Conservation (phyloP, 30 jellyfish, hydroid and myxozoan genomes). For the Haliclystus octoradiatus region DNA sequence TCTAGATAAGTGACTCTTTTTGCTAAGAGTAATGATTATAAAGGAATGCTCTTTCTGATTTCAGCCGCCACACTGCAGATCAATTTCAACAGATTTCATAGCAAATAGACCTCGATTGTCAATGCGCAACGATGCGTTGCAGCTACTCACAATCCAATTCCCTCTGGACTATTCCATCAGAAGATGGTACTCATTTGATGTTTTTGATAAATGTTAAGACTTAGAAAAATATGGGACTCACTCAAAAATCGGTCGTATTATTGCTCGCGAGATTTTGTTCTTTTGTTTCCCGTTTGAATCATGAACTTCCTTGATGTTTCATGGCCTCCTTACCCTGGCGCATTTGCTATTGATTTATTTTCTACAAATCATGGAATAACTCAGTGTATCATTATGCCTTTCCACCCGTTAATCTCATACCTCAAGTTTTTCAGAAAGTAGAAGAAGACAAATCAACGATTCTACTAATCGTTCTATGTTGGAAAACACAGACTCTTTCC, state of each 20-base stretch:
- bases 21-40: too few species aligned
- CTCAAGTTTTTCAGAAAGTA: slow-evolving; percentile 3
- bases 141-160: too few species aligned
- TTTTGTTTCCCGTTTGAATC: too few species aligned
- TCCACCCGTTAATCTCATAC: slow-evolving; percentile 12
- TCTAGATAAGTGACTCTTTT: too few species aligned
- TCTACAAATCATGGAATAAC: not conserved
- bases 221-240: slow-evolving; percentile 11
- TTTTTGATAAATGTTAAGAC: slow-evolving; percentile 6
- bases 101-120: too few species aligned
- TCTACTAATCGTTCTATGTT: slow-evolving; percentile 12
- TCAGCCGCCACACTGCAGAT: too few species aligned
- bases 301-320: too few species aligned
- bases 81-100: too few species aligned
- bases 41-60: too few species aligned
- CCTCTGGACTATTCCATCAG: too few species aligned
- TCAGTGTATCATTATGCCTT: slow-evolving; percentile 13
- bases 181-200: too few species aligned
- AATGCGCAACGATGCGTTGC: too few species aligned
- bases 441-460: slow-evolving; percentile 1
- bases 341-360: not conserved
- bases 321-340: not conserved
- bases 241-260: slow-evolving; percentile 5
- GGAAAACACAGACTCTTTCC: slow-evolving; percentile 21
- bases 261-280: slow-evolving; percentile 17